These are phyloP conservation scores for Xestoiulus laeticollis DNA, from an alignment of 2,888 invertebrate species.

Conservation along the genomic window DNA sequence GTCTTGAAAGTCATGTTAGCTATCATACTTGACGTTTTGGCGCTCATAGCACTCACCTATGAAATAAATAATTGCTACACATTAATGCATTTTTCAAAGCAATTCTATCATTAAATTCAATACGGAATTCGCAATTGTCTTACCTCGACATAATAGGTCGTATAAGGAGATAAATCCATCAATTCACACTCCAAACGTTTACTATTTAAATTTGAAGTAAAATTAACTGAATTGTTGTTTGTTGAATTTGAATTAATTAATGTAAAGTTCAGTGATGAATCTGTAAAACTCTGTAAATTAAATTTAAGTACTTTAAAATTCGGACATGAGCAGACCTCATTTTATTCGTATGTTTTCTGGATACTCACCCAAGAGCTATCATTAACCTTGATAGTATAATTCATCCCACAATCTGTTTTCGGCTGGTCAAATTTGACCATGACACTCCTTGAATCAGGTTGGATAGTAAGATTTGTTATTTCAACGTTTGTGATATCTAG, in stretches of 20 bases:
- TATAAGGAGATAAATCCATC: background rate
- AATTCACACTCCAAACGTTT: background rate
- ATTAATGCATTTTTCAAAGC: background rate
- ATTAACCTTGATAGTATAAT: background rate
- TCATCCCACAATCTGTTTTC: background rate
- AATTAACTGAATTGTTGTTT: background rate
- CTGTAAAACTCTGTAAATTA: background rate
- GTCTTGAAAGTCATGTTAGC: background rate
- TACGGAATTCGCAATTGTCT: background rate
- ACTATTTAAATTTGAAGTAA: background rate
- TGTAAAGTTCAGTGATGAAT: background rate
- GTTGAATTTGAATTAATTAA: background rate
- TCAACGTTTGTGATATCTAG: background rate
- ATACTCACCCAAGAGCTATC: background rate
- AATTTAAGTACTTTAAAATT: background rate
- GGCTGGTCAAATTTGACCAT: background rate
- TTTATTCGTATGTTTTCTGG: background rate
- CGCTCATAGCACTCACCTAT: background rate
- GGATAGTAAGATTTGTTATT: background rate
- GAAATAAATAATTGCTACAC: background rate
- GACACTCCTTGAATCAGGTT: background rate
- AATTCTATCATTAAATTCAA: background rate
- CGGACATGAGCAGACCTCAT: background rate
- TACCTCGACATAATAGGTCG: background rate
- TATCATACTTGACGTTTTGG: background rate